Conservation (phyloP, 2,888 invertebrate species). For the Bellardia bayeri region DNA sequence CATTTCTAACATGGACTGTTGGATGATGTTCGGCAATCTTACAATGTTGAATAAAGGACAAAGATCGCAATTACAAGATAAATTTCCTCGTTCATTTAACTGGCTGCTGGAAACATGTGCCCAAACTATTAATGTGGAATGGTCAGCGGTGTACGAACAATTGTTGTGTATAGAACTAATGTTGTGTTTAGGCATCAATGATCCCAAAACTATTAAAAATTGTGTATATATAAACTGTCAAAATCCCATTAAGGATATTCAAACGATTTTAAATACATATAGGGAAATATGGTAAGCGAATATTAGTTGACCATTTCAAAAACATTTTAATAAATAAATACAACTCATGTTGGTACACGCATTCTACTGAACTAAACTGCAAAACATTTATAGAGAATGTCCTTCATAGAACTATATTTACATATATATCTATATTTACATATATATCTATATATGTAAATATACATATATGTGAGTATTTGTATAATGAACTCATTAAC, state of each 20-base stretch:
- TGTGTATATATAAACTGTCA: constrained; percentile 76
- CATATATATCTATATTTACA: too few relatives aligned
- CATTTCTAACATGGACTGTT: constrained; percentile 82
- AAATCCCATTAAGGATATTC: constrained; percentile 78
- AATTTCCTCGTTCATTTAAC: constrained; percentile 80
- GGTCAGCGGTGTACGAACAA: constrained; percentile 80
- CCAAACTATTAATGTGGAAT: constrained; percentile 79
- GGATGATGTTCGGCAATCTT: constrained; percentile 80
- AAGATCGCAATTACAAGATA: constrained; percentile 76
- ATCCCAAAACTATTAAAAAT: constrained; percentile 77
- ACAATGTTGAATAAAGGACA: constrained; percentile 71
- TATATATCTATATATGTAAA: too few relatives aligned
- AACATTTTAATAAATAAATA: background rate
- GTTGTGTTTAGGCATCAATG: constrained; percentile 80
- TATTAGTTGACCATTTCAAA: background rate
- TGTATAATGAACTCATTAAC: constrained; percentile 35
- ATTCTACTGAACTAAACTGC: background rate
- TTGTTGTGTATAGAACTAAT: constrained; percentile 81
- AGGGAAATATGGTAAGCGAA: constrained; percentile 78
- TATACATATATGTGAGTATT: background rate
- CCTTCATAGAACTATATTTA: background rate
- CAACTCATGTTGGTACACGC: background rate
- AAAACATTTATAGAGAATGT: background rate
- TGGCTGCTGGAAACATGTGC: constrained; percentile 83
- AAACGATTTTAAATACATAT: constrained; percentile 75